Evolutionary conservation across 2,113 vertebrate genomes (phyloP), one percentile per base, ranked within the genome.

Genomic region (Glaucidium brasilianum): DNA sequence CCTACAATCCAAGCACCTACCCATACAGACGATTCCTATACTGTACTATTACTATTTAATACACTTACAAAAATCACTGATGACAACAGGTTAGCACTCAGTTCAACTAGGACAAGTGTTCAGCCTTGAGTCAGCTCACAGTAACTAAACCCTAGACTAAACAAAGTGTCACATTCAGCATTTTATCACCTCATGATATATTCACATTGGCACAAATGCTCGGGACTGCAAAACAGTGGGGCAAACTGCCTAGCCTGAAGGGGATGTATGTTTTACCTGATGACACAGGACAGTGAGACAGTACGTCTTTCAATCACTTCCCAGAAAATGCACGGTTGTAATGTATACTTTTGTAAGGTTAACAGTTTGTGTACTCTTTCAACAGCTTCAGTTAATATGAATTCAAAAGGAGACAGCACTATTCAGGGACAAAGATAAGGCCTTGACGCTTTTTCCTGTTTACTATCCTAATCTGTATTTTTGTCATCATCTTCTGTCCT

Each of bases 151-250:
- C 18, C 35, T 12, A 1, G 2, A n/a, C 20, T 52, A 76, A 95
- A 39, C 0, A 0, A 60, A 72, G 71, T n/a, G 27, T 9, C 9
- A 16, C 25, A 4, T 41, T n/a, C 60, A 59, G 30, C 17, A 5
- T 78, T 81, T 82, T 68, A 25, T 75, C 37, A 63, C 37, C 41
- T 50, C 17, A 14, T 11, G 23, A 5, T 47, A 12, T 6, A 37
- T 43, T 76, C 52, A 13, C 39, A 14, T 11, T 22, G 41, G 35
- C 52, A 50, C 15, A 64, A 80, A 43, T 30, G 52, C 43, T 84
- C 35, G 32, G 73, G 73, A 12, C 45, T 67, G 71, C 37, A 78
- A 82, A 53, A 27, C 13, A 53, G 68, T 0, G 1, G 34, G 23
- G 23, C 59, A 93, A 77, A 53, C 53, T 22, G 12, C 43, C 78